Conservation (phyloP, 2,113 vertebrate species). For the Ramphastos sulfuratus region DNA sequence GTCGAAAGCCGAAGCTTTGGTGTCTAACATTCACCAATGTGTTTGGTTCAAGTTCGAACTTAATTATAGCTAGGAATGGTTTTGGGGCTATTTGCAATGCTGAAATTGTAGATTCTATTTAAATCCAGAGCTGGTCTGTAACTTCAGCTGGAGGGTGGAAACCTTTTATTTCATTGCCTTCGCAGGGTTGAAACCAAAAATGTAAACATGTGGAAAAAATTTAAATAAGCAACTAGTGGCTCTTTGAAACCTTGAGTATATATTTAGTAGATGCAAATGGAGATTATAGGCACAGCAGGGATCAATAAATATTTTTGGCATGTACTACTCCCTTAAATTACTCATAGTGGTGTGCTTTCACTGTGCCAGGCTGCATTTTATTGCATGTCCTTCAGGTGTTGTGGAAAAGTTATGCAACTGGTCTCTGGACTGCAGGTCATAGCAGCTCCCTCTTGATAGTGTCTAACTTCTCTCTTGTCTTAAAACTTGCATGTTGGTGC, state of each 20-base stretch:
- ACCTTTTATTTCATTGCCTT: slow-evolving; percentile 49
- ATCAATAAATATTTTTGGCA: slow-evolving; percentile 4
- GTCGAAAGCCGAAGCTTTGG: not conserved
- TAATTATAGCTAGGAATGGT: not conserved
- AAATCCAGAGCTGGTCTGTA: slow-evolving; percentile 40
- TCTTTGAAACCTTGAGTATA: not conserved
- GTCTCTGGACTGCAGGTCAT: not conserved
- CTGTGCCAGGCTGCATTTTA: not conserved
- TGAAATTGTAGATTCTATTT: slow-evolving; percentile 54
- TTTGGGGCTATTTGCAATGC: not conserved
- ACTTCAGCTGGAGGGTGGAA: slow-evolving; percentile 53
- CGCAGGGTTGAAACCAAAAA: slow-evolving; percentile 13
- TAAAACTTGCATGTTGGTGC: not conserved
- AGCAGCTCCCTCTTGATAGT: not conserved
- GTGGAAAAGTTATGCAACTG: not conserved
- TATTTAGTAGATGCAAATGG: slow-evolving; percentile 48
- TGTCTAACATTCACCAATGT: not conserved
- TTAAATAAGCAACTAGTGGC: slow-evolving; percentile 34
- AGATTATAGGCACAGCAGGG: not conserved
- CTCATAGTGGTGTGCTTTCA: not conserved
- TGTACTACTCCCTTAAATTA: not conserved
- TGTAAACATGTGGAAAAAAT: slow-evolving; percentile 54
- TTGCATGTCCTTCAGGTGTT: not conserved
- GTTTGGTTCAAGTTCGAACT: not conserved
- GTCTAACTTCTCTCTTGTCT: not conserved